Base-by-base conservation (phyloP, 1,140 invertebrate species). In the Diorhabda carinulata region DNA sequence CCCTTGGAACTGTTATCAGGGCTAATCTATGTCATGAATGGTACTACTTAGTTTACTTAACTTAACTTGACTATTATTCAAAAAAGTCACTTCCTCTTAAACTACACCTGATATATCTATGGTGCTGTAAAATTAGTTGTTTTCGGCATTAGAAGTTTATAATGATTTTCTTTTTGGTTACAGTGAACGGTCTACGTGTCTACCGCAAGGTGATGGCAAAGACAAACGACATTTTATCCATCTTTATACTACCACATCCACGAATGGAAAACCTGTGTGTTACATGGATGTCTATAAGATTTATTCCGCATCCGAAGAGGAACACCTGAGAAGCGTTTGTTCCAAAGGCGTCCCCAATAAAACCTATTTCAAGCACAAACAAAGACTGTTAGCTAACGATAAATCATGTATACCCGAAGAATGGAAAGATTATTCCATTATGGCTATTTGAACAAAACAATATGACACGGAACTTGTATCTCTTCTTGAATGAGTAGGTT, bases 281-380 rank as follows among this genome's bases (percentile, higher is more conserved):
- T 70, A 70, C 45, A 68, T 76, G 43, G 59, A 72, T 44, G 57
- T 76, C 7, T 68, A 58, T 8, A 70, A 72, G 60, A 57, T 76
- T n/a, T 61, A 72, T 9, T 62, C 61, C 6, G 68, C 74, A 3
- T 61, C 65, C 0, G 74, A 75, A 56, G 74, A 76, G 61, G 73
- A 74, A 52, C 72, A 74, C 62, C 44, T 76, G 42, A 64, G 71
- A 58, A 72, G 70, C 47, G 66, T 70, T 4, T 74, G 73, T 60
- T 73, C 74, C 4, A 74, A 72, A 61, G 73, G 74, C 8, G 57
- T 64, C 45, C 57, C 67, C 9, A 62, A 60, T 60, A 57, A 64
- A 44, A 71, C 63, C n/a, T 64, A 41, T 41, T 47, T 52, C 43
- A 64, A 47, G 47, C 52, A 64, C 63, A 64, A 57, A 7, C 8